Conservation (phyloP, 2,113 vertebrate genomes). For the Poeciliopsis prolifica region DNA sequence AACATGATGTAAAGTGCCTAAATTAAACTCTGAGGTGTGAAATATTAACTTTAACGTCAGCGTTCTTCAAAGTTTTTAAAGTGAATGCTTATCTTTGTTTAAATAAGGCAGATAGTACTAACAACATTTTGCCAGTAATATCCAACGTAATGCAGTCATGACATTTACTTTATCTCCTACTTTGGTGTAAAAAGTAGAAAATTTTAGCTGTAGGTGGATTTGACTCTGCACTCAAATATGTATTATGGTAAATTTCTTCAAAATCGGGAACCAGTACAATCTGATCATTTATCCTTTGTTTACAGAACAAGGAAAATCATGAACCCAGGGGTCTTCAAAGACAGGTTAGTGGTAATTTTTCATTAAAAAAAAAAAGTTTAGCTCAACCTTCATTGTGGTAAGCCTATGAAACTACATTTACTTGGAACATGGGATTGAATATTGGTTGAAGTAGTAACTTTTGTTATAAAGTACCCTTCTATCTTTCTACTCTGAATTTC, state of each 20-base stretch:
- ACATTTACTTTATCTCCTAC: not conserved
- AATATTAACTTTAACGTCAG: not conserved
- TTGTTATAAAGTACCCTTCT: not conserved
- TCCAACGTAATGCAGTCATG: not conserved
- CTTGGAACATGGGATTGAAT: not conserved
- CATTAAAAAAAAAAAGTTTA: not conserved
- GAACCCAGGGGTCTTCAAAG: conserved; percentile 60
- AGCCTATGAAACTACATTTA: not conserved
- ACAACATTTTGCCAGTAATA: not conserved
- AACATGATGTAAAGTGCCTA: not conserved
- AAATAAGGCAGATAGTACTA: not conserved
- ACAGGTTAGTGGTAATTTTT: conserved; percentile 53
- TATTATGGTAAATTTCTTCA: not conserved
- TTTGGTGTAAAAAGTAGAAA: not conserved
- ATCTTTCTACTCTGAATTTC: conserved; percentile 15
- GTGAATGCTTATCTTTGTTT: not conserved
- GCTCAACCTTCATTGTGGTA: not conserved
- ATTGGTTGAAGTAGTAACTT: conserved; percentile 2
- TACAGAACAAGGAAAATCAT: conserved; percentile 81
- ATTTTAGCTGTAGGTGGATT: not conserved
- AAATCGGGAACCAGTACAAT: not conserved
- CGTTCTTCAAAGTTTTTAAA: not conserved
- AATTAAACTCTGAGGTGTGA: not conserved
- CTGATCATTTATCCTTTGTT: conserved; percentile 13
- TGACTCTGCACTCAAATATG: not conserved